These are phyloP conservation scores for Andrena bicolor DNA, from an alignment of 2,888 invertebrate species.

Conservation along the genomic window DNA sequence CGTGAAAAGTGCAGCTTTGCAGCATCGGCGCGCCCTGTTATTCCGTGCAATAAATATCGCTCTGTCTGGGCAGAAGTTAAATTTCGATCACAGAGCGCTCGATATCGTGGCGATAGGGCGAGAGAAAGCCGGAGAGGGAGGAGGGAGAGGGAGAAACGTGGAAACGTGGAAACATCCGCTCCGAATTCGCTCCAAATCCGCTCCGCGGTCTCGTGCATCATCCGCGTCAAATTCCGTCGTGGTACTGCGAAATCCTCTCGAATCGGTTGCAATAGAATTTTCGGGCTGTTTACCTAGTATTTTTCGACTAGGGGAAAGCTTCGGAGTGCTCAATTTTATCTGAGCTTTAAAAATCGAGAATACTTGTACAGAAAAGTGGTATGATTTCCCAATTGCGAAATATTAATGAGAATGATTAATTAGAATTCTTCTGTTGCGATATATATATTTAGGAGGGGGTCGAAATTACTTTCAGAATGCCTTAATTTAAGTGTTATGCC, in stretches of 20 bases:
- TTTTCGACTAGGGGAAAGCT: neutral
- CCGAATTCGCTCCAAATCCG: slow-evolving; percentile 19
- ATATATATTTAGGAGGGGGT: neutral
- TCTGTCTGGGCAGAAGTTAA: slow-evolving; percentile 32
- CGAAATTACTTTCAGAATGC: no score
- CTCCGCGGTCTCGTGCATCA: neutral
- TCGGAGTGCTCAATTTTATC: neutral
- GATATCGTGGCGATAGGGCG: neutral
- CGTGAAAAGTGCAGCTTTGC: slow-evolving; percentile 47
- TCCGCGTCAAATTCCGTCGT: slow-evolving; percentile 2
- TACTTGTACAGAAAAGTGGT: neutral
- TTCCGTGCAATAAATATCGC: slow-evolving; percentile 58
- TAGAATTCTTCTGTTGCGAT: no score
- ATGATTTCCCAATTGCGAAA: no score
- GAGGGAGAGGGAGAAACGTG: neutral
- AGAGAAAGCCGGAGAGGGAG: neutral
- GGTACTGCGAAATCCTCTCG: neutral
- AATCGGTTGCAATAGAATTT: neutral
- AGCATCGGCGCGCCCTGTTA: slow-evolving; percentile 43
- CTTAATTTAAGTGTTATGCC: neutral
- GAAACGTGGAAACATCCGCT: neutral
- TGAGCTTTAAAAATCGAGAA: neutral
- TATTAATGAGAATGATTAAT: no score
- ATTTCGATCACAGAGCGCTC: slow-evolving; percentile 47
- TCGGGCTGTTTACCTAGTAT: neutral